phyloP scores from a whole-genome alignment of 2,888 invertebrate genomes.

The Uropetala carovei region DNA sequence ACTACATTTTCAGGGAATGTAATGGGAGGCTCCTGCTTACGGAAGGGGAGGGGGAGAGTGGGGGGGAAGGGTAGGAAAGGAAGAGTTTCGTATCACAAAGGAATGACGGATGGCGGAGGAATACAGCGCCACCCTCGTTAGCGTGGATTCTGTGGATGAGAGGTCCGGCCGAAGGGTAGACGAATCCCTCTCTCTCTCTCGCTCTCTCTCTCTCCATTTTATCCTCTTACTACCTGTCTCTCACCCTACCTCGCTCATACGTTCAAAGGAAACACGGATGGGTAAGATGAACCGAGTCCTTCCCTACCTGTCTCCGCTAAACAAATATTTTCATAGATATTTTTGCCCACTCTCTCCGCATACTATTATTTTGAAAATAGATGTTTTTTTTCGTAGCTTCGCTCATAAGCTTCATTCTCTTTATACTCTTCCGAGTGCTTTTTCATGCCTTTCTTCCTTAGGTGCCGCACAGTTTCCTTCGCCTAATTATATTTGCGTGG shows the following conservation, averaged over 20 bases:
- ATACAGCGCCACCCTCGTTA: slow-evolving; percentile 8
- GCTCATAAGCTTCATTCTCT: too few species aligned
- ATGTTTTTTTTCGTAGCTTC: too few species aligned
- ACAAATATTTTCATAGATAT: too few species aligned
- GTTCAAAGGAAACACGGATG: not conserved
- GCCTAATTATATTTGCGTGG: too few species aligned
- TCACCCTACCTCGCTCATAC: not conserved
- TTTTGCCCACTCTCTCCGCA: too few species aligned
- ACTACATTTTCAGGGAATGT: not conserved
- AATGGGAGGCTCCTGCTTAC: not conserved
- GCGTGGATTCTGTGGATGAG: not conserved
- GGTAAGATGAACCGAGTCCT: not conserved
- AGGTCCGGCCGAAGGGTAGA: not conserved
- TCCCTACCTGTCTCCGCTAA: not conserved
- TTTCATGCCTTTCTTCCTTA: too few species aligned
- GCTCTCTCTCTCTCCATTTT: not conserved
- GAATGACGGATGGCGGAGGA: slow-evolving; percentile 30
- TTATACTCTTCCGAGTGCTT: too few species aligned
- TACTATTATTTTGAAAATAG: too few species aligned
- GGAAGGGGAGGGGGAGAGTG: not conserved
- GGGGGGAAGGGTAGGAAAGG: not conserved
- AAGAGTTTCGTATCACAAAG: slow-evolving; percentile 41
- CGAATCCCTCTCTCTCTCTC: not conserved
- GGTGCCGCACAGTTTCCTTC: too few species aligned
- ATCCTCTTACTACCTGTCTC: not conserved